Conservation (phyloP, 2,797 vertebrate genomes). For the Trematomus bernacchii region DNA sequence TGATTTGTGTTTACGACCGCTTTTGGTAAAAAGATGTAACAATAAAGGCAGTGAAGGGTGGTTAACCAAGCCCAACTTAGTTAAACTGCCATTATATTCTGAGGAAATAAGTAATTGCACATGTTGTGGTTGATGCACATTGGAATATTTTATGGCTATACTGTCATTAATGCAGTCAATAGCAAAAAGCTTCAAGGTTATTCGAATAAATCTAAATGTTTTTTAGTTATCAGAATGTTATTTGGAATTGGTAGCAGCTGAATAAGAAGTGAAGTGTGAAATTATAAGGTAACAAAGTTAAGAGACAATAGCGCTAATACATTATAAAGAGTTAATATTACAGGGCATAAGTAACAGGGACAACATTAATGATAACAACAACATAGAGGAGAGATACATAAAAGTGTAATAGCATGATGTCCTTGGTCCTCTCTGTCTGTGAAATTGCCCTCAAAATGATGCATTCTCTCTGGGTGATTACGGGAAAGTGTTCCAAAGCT, state of each 20-base stretch:
- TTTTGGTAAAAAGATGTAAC: not conserved
- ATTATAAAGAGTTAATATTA: conserved; percentile 19
- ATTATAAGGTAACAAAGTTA: conserved; percentile 18
- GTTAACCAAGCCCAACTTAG: not conserved
- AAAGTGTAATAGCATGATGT: conserved; percentile 38
- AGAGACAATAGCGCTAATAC: conserved; percentile 4
- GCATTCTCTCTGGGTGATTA: conserved; percentile 53
- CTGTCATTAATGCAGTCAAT: conserved; percentile 7
- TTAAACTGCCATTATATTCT: not conserved
- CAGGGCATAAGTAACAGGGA: conserved; percentile 22
- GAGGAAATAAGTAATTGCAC: not conserved
- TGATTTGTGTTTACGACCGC: conserved; percentile 13
- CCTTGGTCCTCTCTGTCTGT: conserved; percentile 47
- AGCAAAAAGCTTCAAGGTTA: not conserved
- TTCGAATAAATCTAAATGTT: not conserved
- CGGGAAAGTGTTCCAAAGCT: conserved; percentile 49
- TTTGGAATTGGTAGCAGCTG: conserved; percentile 8
- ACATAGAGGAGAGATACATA: conserved; percentile 40
- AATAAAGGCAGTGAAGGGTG: not conserved
- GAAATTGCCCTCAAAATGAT: conserved; percentile 61
- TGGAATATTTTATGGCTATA: conserved; percentile 19
- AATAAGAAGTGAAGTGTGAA: conserved; percentile 16
- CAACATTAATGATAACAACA: conserved; percentile 43
- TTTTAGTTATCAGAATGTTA: conserved; percentile 19
- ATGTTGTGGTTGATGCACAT: conserved; percentile 14